These are phyloP conservation scores for Sparus aurata DNA, from an alignment of 2,797 vertebrate genomes.

Conservation along the genomic window DNA sequence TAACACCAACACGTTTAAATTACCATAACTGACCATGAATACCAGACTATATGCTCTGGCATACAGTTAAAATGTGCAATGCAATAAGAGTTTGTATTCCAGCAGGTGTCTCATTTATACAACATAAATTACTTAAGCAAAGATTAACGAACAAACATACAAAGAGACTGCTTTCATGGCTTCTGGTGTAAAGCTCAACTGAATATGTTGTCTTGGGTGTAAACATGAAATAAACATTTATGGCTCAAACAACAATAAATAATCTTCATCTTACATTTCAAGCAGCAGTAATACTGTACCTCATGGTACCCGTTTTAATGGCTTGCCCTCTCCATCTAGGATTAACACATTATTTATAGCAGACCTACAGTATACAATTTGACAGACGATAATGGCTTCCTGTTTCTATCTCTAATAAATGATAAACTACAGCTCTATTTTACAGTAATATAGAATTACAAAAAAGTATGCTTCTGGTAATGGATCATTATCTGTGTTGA, in stretches of 20 bases:
- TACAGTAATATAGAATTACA: constrained; percentile 11
- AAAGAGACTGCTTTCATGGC: constrained; percentile 33
- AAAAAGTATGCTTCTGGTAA: background rate
- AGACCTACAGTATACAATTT: background rate
- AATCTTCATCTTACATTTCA: constrained; percentile 23
- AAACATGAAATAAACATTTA: constrained; percentile 69
- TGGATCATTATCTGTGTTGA: background rate
- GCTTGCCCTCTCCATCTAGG: constrained; percentile 26
- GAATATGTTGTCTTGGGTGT: constrained; percentile 25
- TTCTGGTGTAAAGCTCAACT: constrained; percentile 42
- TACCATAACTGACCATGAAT: background rate
- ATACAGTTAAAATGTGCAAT: background rate
- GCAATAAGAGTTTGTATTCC: background rate
- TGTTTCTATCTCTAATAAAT: constrained; percentile 44
- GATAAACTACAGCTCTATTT: constrained; percentile 32
- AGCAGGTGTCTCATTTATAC: constrained; percentile 3
- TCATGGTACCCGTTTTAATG: constrained; percentile 28
- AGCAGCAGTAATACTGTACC: constrained; percentile 54
- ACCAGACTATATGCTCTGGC: background rate
- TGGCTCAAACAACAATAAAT: constrained; percentile 68
- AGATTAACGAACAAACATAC: constrained; percentile 7
- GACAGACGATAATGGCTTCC: constrained; percentile 5
- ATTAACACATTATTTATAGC: constrained; percentile 6
- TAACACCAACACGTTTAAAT: background rate
- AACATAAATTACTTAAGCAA: constrained; percentile 26